Evolutionary conservation across 2,797 vertebrate genomes (phyloP), one percentile per base, ranked within the genome.

Genomic region (Phrynocephalus forsythii): DNA sequence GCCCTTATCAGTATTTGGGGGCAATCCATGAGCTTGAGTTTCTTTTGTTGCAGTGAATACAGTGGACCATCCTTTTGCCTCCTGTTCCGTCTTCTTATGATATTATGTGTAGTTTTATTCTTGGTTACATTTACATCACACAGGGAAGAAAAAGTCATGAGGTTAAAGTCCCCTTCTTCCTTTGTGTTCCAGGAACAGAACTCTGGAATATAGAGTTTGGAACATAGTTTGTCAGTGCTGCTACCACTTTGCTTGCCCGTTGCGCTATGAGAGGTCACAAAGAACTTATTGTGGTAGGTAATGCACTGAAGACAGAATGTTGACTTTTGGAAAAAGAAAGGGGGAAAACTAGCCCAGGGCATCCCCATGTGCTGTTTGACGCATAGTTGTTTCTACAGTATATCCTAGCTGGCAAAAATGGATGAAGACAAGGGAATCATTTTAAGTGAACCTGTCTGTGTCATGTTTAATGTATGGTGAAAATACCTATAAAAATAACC

Each of bases 111-210:
- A 94, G 95, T 96, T 93, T 95, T 97, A 97, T 97, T 96, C 94
- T 96, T 95, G 95, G 96, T 95, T 63, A 97, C 96, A 96, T 97
- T 97, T 96, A 96, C 95, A 95, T 96, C 96, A 93, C 91, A 95
- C 91, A 91, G 94, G 90, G 94, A 96, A 96, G 92, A 96, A 91
- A 93, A 84, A 24, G 91, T 93, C 95, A 95, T 94, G 94, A 95
- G 90, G 94, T 91, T 91, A 95, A 76, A 95, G 94, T 96, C 96
- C 95, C 95, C 95, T 91, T 89, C 93, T 95, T 92, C 93, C 89
- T 94, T 89, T 93, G 92, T 93, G 93, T 94, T 92, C 95, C 94
- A 94, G 93, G 95, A 95, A 96, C 96, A 94, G 95, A 90, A 94
- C 94, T 94, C 94, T 85, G 94, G 93, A 91, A 95, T 89, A 92